Evolutionary conservation across 2,113 vertebrate genomes (phyloP).

Genomic region (Struthidea cinerea): DNA sequence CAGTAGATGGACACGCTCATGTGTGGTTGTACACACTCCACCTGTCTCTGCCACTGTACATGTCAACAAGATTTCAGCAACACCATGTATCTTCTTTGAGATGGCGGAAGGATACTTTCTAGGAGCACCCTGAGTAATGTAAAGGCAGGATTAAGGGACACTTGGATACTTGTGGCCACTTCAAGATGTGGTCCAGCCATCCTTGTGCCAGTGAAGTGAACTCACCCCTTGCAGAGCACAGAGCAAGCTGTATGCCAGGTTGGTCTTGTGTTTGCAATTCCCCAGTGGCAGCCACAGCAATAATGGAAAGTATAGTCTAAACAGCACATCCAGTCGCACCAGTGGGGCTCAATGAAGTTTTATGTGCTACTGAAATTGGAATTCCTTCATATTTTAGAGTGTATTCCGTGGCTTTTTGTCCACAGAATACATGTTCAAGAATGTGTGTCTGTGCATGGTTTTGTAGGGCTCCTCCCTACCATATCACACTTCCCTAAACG

Average conservation of each 20-base stretch:
- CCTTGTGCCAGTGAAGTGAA: not conserved
- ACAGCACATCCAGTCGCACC: not conserved
- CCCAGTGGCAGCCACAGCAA: not conserved
- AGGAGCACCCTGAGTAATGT: not conserved
- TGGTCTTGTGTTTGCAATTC: not conserved
- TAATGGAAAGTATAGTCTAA: not conserved
- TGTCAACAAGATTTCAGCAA: not conserved
- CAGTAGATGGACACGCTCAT: rapidly evolving
- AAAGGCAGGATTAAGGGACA: not conserved
- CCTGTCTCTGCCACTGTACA: not conserved
- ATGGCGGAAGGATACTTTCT: not conserved
- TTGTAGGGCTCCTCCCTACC: not conserved
- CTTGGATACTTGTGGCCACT: not conserved
- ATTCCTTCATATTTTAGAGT: not conserved
- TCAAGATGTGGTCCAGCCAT: not conserved
- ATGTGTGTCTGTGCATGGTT: not conserved
- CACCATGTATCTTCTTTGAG: not conserved
- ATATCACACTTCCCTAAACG: not conserved
- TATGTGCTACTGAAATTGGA: not conserved
- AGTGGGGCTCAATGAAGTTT: not conserved
- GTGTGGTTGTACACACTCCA: not conserved
- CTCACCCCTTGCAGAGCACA: not conserved
- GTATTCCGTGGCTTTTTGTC: not conserved
- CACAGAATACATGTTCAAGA: not conserved
- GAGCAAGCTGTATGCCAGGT: not conserved